Percentiles rank a stretch among this genome's conserved stretches.
phyloP scores from a whole-genome alignment of 2,888 invertebrate species.

The Dryocosmus kuriphilus region DNA sequence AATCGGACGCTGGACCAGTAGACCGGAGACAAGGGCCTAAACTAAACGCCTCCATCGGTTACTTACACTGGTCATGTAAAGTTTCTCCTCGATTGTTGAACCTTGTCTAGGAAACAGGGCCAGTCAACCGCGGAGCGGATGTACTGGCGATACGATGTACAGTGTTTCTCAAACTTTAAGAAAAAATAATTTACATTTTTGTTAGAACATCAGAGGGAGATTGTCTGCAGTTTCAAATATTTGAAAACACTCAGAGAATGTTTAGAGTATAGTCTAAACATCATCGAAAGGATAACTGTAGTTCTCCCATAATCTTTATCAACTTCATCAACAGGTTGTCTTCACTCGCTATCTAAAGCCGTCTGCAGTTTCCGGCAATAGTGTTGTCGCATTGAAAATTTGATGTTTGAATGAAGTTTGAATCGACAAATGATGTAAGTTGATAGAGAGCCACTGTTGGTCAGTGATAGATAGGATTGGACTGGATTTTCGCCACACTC shows the following conservation, averaged over 20 bases:
- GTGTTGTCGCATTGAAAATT: neutral
- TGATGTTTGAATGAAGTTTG: neutral
- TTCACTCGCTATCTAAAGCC: too few relatives aligned
- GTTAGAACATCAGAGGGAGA: too few relatives aligned
- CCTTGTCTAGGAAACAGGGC: slow-evolving; percentile 53
- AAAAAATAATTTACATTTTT: neutral
- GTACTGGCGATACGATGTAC: slow-evolving; percentile 48
- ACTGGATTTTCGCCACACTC: slow-evolving; percentile 71
- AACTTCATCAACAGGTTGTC: too few relatives aligned
- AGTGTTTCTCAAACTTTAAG: slow-evolving; percentile 18
- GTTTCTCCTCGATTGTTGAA: slow-evolving; percentile 39
- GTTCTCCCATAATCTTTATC: too few relatives aligned
- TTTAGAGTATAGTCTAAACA: too few relatives aligned
- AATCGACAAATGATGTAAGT: neutral
- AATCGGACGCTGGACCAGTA: neutral
- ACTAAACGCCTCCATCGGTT: slow-evolving; percentile 53
- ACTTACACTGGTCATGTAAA: slow-evolving; percentile 52
- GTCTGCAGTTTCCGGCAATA: neutral
- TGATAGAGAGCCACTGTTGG: slow-evolving; percentile 65
- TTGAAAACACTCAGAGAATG: too few relatives aligned
- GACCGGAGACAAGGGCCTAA: slow-evolving; percentile 17
- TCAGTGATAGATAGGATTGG: slow-evolving; percentile 71
- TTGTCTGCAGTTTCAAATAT: too few relatives aligned
- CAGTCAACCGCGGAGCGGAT: slow-evolving; percentile 53
- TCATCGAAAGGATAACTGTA: too few relatives aligned